Evolutionary conservation across 2,797 vertebrate species (phyloP), one percentile per base, ranked within the genome.

Genomic region (Austrolebias charrua): DNA sequence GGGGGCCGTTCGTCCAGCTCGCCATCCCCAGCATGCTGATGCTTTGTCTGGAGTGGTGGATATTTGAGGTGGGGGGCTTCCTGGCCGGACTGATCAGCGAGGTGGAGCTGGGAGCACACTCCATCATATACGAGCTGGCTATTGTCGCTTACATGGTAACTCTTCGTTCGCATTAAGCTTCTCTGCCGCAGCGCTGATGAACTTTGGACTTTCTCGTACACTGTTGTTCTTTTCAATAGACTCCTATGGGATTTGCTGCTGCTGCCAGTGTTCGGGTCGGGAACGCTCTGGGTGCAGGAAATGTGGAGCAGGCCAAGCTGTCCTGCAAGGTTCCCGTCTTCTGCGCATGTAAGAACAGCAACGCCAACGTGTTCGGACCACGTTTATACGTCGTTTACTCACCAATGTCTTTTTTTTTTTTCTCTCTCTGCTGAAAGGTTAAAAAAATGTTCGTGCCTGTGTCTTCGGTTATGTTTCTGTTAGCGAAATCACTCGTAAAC

Each of bases 41-140:
- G 97, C 82, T 97, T 1, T 98, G 97, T 65, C 92, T 97, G n/a
- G 96, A 99, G 82, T 97, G 96, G 95, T 99, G 97, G 97, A 88
- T 94, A 12, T 97, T 94, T 47, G 97, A 98, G 76, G 70, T 96
- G 0, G 96, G 95, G 55, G 95, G 93, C 65, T 94, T 99, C 85
- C 89, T 99, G 66, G 90, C 94, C 1, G 97, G 96, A 12, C 40
- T 94, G 54, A 93, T 98, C 2, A 92, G 93, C 35, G 93, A 95
- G 68, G 86, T 86, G 2, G 94, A 98, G 83, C 87, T 98, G 74
- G 96, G 93, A 0, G 91, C 95, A 0, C 96, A 99, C 46, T 93
- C 95, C 0, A 24, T 97, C 0, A 38, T 90, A 5, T 96, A 96
- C 0, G 86, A 95, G 78, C 66, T 98, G 53, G 69, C 92, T 0